Evolutionary conservation across 2,888 invertebrate genomes (phyloP), one percentile per base, ranked within the genome.

Genomic region (Anaspis maculata): DNA sequence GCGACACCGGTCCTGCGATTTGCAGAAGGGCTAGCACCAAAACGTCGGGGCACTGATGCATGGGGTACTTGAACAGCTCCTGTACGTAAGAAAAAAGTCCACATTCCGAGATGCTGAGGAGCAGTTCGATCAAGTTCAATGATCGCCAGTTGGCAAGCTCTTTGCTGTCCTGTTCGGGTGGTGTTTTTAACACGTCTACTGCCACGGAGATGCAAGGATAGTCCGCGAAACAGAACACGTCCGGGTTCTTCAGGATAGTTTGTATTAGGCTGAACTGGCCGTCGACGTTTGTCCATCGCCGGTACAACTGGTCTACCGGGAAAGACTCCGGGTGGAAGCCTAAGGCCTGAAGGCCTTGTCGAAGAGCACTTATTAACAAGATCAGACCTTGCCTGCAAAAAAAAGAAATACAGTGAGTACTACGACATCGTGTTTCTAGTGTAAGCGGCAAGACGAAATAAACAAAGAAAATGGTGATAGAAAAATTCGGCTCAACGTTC

Each of bases 111-210:
- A 96, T 76, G 52, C 79, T 79, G 37, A 98, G 67, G 29, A 98
- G 66, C 15, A 88, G 71, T 59, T 97, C 95, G 1, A 96, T 79
- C 37, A 98, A 73, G 59, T 94, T 91, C 37, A 95, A 65, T 2
- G 90, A 94, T 46, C 91, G 82, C 96, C 96, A 97, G 12, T 86
- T 86, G 25, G 83, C 79, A 26, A 94, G 77, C 61, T 95, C 95
- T 62, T 94, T 89, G 61, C 90, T 91, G 51, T 95, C 92, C 13
- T 84, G 83, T 68, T 97, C 97, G 0, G 96, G 96, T 3, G 88
- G 84, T 7, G 90, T 84, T 69, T 98, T 98, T 22, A 97, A 66
- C 44, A 89, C 77, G 52, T 95, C 92, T 25, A 89, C 81, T 2
- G 83, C 76, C 2, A 95, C 89, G 2, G 86, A 77, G 51, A 84